Evolutionary conservation across 2,888 invertebrate genomes (phyloP), one percentile per base, ranked within the genome.

Genomic region (Archips xylosteana): DNA sequence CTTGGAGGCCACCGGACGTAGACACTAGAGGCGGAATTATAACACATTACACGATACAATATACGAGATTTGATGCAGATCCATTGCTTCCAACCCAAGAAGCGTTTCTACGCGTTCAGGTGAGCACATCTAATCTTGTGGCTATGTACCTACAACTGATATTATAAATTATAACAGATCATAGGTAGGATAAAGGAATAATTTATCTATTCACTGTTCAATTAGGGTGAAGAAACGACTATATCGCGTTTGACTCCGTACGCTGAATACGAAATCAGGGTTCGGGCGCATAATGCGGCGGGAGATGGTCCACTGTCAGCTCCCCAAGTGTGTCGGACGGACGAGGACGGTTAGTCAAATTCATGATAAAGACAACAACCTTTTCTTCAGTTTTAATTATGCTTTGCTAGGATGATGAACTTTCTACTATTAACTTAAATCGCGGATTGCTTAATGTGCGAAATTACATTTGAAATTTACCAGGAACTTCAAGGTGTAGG

Each of bases 181-280:
- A 23, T 23, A n/a, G 60, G 34, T 39, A 9, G 6, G 32, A 45
- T 34, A 45, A 64, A 3, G 32, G 34, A 64, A 9, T 64, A 4
- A 67, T 57, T 23, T 67, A 42, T 57, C 15, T 15, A 6, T 57
- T 39, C 12, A 23, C 23, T 57, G 54, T 9, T 39, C 8, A 65
- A 51, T 72, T 64, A 96, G 96, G 95, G 96, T 78, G 95, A 96
- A 81, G 97, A 97, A 85, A 96, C 97, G 47, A 97, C 96, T 81
- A 93, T 98, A 75, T 97, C 97, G 78, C 96, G 97, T 8, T 89
- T 98, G 75, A 96, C 97, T 79, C 97, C 97, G 79, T 97, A 96
- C 84, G 97, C 98, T 34, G 98, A 98, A 91, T 98, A 98, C 89
- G 98, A 97, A 77, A 95, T 98, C 77, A 95, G 97, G 83, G 97